These are phyloP conservation scores for Bolborhynchus lineola DNA, from an alignment of 2,113 vertebrate species.

Conservation along the genomic window DNA sequence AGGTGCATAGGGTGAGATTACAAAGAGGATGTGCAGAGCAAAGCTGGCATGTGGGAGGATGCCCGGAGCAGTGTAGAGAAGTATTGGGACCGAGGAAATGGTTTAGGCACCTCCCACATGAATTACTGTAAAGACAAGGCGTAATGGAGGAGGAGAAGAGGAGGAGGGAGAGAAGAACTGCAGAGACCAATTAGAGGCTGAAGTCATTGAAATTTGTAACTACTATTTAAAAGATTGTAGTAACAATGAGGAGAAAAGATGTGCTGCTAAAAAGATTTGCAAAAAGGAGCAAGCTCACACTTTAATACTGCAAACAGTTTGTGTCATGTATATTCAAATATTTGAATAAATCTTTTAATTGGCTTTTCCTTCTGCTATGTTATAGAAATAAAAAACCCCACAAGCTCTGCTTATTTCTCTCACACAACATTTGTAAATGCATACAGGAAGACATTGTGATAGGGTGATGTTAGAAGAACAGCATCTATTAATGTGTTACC, in stretches of 20 bases:
- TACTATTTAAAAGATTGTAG: not conserved
- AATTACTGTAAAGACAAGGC: not conserved
- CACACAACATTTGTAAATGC: not conserved
- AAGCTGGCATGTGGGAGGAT: not conserved
- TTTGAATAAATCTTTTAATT: conserved; percentile 53
- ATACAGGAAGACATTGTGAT: not conserved
- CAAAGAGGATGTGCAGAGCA: not conserved
- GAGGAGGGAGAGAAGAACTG: not conserved
- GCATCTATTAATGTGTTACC: not conserved
- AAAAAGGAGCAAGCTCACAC: not conserved
- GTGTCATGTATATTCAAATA: conserved; percentile 49
- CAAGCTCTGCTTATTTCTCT: not conserved
- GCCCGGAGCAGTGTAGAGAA: not conserved
- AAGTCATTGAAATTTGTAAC: not conserved
- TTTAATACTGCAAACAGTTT: not conserved
- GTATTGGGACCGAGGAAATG: not conserved
- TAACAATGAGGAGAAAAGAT: not conserved
- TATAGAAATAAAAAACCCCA: not conserved
- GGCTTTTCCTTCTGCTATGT: not conserved
- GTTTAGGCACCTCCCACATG: accelerated
- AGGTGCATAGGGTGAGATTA: accelerated
- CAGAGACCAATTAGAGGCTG: not conserved
- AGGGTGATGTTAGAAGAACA: not conserved
- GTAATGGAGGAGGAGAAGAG: not conserved
- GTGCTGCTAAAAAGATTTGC: not conserved